Percentiles rank a stretch among this genome's conserved stretches.
phyloP scores from a whole-genome alignment of 2,888 invertebrate genomes.

The Deilephila elpenor region DNA sequence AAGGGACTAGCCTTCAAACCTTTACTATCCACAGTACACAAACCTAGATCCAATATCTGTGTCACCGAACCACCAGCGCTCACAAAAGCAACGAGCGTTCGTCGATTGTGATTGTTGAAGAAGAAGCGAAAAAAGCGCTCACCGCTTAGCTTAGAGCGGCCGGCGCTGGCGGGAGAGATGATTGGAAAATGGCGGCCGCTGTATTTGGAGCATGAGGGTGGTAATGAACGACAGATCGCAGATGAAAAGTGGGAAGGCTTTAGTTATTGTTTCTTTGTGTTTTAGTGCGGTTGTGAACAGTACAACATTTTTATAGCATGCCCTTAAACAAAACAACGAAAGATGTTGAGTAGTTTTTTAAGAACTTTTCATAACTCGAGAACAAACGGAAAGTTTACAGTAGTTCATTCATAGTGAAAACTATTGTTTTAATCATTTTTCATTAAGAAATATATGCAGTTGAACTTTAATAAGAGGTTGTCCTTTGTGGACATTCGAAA shows the following conservation, averaged over 20 bases:
- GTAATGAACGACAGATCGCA: slow-evolving; percentile 24
- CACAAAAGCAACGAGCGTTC: slow-evolving; percentile 20
- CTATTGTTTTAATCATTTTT: neutral
- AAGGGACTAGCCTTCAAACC: neutral
- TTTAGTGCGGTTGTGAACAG: slow-evolving; percentile 7
- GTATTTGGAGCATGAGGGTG: slow-evolving; percentile 23
- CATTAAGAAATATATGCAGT: neutral
- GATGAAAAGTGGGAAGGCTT: slow-evolving; percentile 24
- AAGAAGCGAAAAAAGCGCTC: slow-evolving; percentile 24
- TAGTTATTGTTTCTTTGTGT: slow-evolving; percentile 10
- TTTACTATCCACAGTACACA: neutral
- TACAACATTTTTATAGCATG: neutral
- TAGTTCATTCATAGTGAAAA: neutral
- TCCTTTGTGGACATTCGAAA: neutral
- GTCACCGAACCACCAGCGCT: slow-evolving; percentile 19
- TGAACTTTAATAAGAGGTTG: neutral
- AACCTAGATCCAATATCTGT: slow-evolving; percentile 24
- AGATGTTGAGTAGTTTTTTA: slow-evolving; percentile 1
- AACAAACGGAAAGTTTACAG: slow-evolving; percentile 1
- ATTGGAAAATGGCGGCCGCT: slow-evolving; percentile 21
- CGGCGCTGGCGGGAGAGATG: slow-evolving; percentile 18
- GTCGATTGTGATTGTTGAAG: slow-evolving; percentile 25
- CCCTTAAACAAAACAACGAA: neutral
- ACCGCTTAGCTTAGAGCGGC: slow-evolving; percentile 22
- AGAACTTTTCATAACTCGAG: neutral